Base-by-base conservation (phyloP, 2,113 vertebrate genomes). In the Actinemys pallida region DNA sequence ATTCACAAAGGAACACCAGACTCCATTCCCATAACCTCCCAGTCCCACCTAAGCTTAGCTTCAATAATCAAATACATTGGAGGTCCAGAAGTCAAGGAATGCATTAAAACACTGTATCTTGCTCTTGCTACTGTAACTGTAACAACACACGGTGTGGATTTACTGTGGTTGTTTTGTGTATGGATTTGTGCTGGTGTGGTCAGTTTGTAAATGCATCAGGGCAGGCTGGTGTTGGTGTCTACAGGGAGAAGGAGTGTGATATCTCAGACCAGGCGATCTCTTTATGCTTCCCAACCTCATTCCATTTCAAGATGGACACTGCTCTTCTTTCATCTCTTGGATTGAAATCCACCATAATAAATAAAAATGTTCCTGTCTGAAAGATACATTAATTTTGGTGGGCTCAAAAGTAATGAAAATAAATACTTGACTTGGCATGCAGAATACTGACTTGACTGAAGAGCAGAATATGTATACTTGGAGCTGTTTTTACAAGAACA, bases 341-440 rank as follows among this genome's bases (percentile, higher is more conserved):
- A 98, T 96, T 90, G 95, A 95, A 97, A 96, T 95, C 87, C 95
- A 97, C 95, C 96, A 98, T 98, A 97, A 98, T 97, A 98, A 98
- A 98, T 98, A 98, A 96, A 98, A 97, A 97, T 97, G 96, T 98
- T 98, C 97, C 97, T 97, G 97, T 98, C 97, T 98, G 96, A 98
- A 97, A 98, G 97, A 97, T 98, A 97, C 96, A 97, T 98, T 98
- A 97, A 98, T 98, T 98, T 97, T 95, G 97, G 97, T 98, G 97
- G 97, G 97, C 97, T 97, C 97, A 97, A 97, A 98, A 98, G 96
- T 97, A 97, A 95, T 95, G 97, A 98, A 98, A 98, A 98, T 97
- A 98, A 98, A 98, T 97, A 98, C 97, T 97, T 94, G 93, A 95
- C 96, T 97, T 97, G 97, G 97, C 97, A 97, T 92, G 95, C 4